Base-by-base conservation (phyloP, 2,797 vertebrate genomes). In the Myotis daubentonii region DNA sequence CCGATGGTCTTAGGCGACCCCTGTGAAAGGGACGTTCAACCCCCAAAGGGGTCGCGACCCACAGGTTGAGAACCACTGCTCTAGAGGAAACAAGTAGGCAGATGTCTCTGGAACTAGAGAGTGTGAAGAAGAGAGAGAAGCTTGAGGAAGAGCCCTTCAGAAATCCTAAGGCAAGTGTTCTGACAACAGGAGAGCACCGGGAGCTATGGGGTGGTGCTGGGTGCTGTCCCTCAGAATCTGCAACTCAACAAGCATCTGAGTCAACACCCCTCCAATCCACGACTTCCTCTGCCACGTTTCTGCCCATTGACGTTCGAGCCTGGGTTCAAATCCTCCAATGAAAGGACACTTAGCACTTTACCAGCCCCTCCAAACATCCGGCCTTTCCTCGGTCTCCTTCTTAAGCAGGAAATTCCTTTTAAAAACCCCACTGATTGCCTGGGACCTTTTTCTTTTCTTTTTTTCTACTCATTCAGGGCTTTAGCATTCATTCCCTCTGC, bases 321-420 rank as follows among this genome's bases (percentile, higher is more conserved):
- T 13, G 17, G 4, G 28, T 44, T 70, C 38, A 38, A 70, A 84
- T 75, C 36, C 23, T 44, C 83, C 22, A 74, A 0, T 25, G 4
- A 75, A 76, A 60, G 19, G 20, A 70, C 72, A 53, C 7, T 76
- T 47, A 8, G 9, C 30, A 71, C 36, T 44, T 80, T 44, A n/a
- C 51, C 6, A 20, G 36, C 53, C 3, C 72, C 5, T 87, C 30
- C 75, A 81, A 55, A 80, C 13, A 65, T 65, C 12, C 1, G 1
- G 53, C 28, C 75, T 55, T 89, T 75, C 36, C n/a, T 81, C 38
- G 8, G 62, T 92, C 49, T 62, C 53, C 81, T 62, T 85, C 47
- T 88, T 81, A 28, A 76, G 41, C 5, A 13, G 62, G 47, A 86
- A 86, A 78, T 49, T 70, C 68, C 44, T 76, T 85, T 71, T 5